Evolutionary conservation across 23 tunicate species (phyloP).

Genomic region (Ciona savignyi): DNA sequence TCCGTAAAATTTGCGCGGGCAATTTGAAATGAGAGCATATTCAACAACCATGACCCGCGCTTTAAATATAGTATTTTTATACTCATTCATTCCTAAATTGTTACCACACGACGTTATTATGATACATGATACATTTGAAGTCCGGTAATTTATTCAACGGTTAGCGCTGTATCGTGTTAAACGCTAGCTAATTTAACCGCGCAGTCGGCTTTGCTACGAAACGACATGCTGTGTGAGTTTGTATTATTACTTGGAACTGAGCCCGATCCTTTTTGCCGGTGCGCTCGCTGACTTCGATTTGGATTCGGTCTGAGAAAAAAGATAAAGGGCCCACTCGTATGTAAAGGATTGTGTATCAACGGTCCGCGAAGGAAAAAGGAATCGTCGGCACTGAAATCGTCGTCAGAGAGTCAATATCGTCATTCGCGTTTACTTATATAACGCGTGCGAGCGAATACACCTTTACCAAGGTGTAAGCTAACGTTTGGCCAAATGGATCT

Average conservation of each 20-base stretch:
- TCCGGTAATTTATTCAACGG: too few relatives aligned
- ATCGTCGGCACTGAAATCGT: neutral
- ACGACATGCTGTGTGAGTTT: neutral
- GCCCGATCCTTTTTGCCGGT: neutral
- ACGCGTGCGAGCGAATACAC: neutral
- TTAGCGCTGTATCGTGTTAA: too few relatives aligned
- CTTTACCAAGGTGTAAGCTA: neutral
- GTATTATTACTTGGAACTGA: neutral
- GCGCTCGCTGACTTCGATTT: neutral
- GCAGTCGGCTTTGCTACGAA: too few relatives aligned
- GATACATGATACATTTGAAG: too few relatives aligned
- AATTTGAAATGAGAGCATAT: too few relatives aligned
- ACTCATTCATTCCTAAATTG: too few relatives aligned
- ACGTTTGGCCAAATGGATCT: neutral
- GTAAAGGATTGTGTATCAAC: neutral
- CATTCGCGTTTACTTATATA: neutral
- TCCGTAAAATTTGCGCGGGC: too few relatives aligned
- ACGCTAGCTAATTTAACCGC: too few relatives aligned
- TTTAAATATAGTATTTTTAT: too few relatives aligned
- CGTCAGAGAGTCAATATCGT: neutral
- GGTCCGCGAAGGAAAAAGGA: constrained; percentile 1
- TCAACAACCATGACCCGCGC: too few relatives aligned
- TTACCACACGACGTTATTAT: too few relatives aligned
- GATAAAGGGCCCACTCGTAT: neutral
- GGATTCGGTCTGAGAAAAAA: neutral